phyloP scores from a whole-genome alignment of 2,888 invertebrate species.

The Leucoma salicis region DNA sequence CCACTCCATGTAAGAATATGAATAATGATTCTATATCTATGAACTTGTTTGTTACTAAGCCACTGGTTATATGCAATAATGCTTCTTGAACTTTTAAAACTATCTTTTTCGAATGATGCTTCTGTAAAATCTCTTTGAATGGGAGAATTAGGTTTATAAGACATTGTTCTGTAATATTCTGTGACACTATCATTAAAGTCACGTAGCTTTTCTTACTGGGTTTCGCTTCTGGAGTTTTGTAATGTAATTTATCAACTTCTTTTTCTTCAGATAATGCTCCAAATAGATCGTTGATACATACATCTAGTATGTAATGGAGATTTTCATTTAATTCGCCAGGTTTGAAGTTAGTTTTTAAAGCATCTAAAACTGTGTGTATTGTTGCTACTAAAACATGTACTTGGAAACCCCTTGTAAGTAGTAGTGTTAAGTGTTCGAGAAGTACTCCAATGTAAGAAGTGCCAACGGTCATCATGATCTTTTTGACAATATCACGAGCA shows the following conservation, averaged over 20 bases:
- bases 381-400: slow-evolving; percentile 96
- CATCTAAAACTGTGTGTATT: slow-evolving; percentile 90
- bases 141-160: slow-evolving; percentile 90
- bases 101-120: slow-evolving; percentile 90
- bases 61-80: slow-evolving; percentile 89
- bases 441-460: slow-evolving; percentile 89
- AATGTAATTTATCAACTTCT: slow-evolving; percentile 91
- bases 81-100: slow-evolving; percentile 91
- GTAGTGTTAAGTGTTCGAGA: slow-evolving; percentile 89
- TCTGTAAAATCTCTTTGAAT: slow-evolving; percentile 89
- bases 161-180: slow-evolving; percentile 89
- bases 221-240: slow-evolving; percentile 91
- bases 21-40: slow-evolving; percentile 88
- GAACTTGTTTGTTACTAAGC: slow-evolving; percentile 91
- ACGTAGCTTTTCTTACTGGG: slow-evolving; percentile 92
- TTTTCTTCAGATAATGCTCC: slow-evolving; percentile 95
- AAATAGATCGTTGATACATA: slow-evolving; percentile 94
- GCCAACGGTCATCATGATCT: slow-evolving; percentile 93
- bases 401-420: slow-evolving; percentile 95
- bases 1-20: slow-evolving; percentile 90
- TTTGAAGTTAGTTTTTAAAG: slow-evolving; percentile 86
- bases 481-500: slow-evolving; percentile 95
- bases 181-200: slow-evolving; percentile 90
- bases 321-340: slow-evolving; percentile 91
- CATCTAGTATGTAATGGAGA: slow-evolving; percentile 88